Conservation (phyloP, 2,113 vertebrate species). For the Halichoerus grypus region DNA sequence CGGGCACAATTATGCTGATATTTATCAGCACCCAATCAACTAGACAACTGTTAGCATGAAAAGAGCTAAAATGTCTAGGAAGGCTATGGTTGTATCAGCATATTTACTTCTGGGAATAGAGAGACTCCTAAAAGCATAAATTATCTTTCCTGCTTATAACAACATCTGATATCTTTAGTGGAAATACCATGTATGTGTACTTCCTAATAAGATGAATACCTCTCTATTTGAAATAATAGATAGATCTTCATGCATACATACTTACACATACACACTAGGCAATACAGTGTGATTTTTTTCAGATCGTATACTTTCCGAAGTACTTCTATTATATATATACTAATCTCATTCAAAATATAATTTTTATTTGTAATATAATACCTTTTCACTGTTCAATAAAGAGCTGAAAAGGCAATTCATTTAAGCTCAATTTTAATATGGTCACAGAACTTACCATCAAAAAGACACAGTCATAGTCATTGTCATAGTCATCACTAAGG, state of each 20-base stretch:
- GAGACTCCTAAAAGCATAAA: neutral
- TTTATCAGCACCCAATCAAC: neutral
- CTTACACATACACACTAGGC: neutral
- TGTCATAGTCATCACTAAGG: conserved; percentile 77
- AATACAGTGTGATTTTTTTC: neutral
- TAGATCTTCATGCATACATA: neutral
- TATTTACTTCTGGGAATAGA: neutral
- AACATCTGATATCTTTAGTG: neutral
- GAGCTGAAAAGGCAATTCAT: neutral
- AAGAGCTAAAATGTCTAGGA: neutral
- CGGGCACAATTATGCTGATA: neutral
- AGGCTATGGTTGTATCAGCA: neutral
- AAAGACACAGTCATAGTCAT: neutral
- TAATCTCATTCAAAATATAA: neutral
- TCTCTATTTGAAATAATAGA: neutral
- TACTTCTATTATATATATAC: neutral
- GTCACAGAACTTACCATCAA: neutral
- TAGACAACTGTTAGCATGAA: neutral
- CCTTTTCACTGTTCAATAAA: neutral
- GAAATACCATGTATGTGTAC: neutral
- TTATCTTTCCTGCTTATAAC: neutral
- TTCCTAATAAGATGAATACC: neutral
- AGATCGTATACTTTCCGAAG: neutral
- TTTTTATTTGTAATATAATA: neutral
- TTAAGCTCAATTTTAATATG: neutral